Percentiles rank a stretch among this genome's conserved stretches.
phyloP scores from a whole-genome alignment of 1,140 invertebrate genomes.

The Habropoda laboriosa region DNA sequence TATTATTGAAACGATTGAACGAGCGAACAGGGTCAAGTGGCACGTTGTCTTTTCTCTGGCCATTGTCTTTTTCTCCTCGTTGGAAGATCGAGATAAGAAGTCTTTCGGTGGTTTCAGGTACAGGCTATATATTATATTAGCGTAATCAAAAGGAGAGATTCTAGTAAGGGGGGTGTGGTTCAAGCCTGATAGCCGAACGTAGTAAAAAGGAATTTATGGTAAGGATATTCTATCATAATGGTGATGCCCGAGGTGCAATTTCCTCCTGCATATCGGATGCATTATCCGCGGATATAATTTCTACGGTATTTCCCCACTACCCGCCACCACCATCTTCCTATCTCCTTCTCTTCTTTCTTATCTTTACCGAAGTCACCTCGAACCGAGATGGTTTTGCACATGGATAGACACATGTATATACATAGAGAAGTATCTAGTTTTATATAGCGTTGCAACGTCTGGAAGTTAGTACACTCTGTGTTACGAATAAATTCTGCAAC shows the following conservation, averaged over 20 bases:
- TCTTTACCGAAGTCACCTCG: background rate
- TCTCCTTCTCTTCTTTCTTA: conserved; percentile 20
- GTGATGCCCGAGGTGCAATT: conserved; percentile 36
- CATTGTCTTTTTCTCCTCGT: too few relatives aligned
- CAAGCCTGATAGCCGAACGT: conserved; percentile 19
- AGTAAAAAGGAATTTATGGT: conserved; percentile 37
- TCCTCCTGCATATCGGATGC: conserved; percentile 35
- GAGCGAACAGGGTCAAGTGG: background rate
- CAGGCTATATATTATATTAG: background rate
- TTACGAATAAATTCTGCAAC: background rate
- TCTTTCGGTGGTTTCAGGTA: background rate
- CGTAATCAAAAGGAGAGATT: background rate
- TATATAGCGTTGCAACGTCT: background rate
- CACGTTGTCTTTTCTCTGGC: background rate
- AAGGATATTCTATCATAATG: conserved; percentile 30
- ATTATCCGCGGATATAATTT: conserved; percentile 40
- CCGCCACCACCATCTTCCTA: too few relatives aligned
- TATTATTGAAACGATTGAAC: background rate
- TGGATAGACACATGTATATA: too few relatives aligned
- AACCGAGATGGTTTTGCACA: background rate
- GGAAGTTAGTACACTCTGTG: background rate
- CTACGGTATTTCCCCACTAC: background rate
- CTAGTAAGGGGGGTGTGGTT: background rate
- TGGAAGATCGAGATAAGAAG: background rate
- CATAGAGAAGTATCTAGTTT: background rate